Evolutionary conservation across 2,888 invertebrate species (phyloP).

Genomic region (Harpalus rufipes): DNA sequence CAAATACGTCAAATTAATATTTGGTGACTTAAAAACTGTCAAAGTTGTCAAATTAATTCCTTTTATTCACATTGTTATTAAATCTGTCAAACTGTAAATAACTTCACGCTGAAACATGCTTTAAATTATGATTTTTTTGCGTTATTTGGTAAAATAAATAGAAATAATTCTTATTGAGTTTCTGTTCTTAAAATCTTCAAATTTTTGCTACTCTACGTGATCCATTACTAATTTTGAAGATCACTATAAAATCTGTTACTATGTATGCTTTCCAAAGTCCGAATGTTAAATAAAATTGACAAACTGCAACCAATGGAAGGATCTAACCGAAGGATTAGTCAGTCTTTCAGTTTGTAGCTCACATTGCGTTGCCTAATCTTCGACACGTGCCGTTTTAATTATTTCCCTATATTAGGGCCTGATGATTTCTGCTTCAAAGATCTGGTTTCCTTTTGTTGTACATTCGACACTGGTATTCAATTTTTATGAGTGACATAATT

Average conservation of each 20-base stretch:
- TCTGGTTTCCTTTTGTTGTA: background rate
- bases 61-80: no score
- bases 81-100: no score
- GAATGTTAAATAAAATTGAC: background rate
- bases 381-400: background rate
- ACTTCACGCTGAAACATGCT: no score
- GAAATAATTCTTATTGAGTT: no score
- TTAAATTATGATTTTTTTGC: no score
- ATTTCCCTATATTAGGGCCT: conserved; percentile 5
- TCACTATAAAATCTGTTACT: background rate
- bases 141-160: no score
- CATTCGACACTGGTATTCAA: background rate
- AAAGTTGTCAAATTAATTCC: no score
- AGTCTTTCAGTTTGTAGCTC: background rate
- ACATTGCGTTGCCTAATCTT: background rate
- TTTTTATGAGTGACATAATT: no score
- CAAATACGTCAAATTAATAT: no score
- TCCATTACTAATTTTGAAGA: background rate
- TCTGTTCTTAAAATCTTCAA: no score
- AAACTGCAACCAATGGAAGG: background rate
- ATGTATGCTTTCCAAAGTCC: background rate
- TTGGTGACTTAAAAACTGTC: no score
- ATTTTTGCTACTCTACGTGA: background rate
- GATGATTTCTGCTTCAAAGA: background rate
- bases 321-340: background rate